A percentile compares a stretch with the other conserved stretches of the same genome.
Evolutionary conservation across 2,113 vertebrate species (phyloP).

Genomic region (Polyodon spathula): DNA sequence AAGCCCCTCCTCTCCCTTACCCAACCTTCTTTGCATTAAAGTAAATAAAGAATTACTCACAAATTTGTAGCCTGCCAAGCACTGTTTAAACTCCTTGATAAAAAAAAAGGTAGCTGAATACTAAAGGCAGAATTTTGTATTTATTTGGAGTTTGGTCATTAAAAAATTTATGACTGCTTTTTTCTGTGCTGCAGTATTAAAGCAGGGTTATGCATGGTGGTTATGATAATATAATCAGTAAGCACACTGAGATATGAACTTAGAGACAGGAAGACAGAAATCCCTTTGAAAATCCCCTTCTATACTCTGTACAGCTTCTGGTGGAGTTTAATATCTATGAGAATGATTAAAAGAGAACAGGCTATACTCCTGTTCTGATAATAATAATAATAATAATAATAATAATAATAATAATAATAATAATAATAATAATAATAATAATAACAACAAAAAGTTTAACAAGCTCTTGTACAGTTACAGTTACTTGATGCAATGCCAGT

Average conservation of each 20-base stretch:
- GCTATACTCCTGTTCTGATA: constrained; percentile 87
- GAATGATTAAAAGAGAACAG: constrained; percentile 97
- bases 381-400: constrained; percentile 67
- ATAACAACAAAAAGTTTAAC: constrained; percentile 65
- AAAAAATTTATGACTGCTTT: constrained; percentile 75
- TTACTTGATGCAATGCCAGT: constrained; percentile 72
- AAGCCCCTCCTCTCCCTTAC: neutral
- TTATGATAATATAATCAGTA: constrained; percentile 97
- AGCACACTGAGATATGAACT: constrained; percentile 75
- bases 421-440: constrained; percentile 69
- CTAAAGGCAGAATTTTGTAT: constrained; percentile 57
- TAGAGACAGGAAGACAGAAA: constrained; percentile 89
- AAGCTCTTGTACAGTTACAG: constrained; percentile 80
- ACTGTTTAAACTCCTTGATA: neutral
- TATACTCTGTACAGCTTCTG: constrained; percentile 84
- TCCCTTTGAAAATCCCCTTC: constrained; percentile 94
- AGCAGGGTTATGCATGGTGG: constrained; percentile 84
- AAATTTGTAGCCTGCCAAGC: neutral
- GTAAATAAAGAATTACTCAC: neutral
- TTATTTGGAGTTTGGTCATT: constrained; percentile 79
- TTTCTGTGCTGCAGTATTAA: constrained; percentile 86
- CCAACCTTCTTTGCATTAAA: neutral
- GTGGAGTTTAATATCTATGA: constrained; percentile 95
- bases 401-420: constrained; percentile 69
- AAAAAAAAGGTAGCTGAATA: constrained; percentile 36